Percentiles rank a stretch among this genome's conserved stretches.
Evolutionary conservation across 2,113 vertebrate genomes (phyloP).

Genomic region (Jacana jacana): DNA sequence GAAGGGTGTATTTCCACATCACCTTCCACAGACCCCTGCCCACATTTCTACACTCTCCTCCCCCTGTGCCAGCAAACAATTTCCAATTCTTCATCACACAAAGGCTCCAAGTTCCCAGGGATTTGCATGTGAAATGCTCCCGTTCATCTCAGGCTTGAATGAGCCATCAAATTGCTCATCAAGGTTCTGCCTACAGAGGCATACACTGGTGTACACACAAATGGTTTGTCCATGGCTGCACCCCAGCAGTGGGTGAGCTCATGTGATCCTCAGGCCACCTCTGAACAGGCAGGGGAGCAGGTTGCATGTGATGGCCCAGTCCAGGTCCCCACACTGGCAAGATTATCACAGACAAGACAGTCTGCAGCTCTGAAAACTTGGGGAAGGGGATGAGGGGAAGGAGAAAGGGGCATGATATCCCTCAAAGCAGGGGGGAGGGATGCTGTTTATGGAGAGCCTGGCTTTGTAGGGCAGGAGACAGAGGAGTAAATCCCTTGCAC

Average conservation of each 20-base stretch:
- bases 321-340: background rate
- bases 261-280: background rate
- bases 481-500: slow-evolving; percentile 21
- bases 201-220: background rate
- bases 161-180: background rate
- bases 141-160: background rate
- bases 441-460: background rate
- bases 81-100: background rate
- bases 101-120: background rate
- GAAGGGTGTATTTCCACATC: background rate
- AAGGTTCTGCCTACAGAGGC: background rate
- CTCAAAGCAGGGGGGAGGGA: background rate
- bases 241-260: background rate
- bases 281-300: background rate
- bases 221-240: background rate
- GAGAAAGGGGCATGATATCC: background rate
- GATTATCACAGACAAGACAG: background rate
- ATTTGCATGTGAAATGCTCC: slow-evolving; percentile 36
- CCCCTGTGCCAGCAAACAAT: background rate
- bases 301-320: background rate
- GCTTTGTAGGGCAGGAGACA: background rate
- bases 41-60: background rate
- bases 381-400: background rate
- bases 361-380: background rate
- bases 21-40: background rate